phyloP scores from a whole-genome alignment of 2,113 vertebrate genomes.

The Pollimyrus isidori region DNA sequence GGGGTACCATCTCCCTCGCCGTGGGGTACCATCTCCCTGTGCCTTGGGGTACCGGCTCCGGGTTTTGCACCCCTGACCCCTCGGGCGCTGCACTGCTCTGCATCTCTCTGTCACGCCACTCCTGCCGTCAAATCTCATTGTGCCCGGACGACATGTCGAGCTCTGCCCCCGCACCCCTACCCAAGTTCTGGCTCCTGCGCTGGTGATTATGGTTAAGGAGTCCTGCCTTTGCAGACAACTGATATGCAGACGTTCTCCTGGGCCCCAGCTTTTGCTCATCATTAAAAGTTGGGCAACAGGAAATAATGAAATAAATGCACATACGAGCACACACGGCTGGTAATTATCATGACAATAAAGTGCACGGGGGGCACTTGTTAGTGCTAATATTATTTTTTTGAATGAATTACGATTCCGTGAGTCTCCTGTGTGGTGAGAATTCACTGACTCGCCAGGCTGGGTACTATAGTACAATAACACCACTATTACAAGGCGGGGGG shows the following conservation, averaged over 20 bases:
- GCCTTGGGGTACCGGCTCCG: neutral
- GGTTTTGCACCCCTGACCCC: neutral
- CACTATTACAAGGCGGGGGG: slow-evolving; percentile 43
- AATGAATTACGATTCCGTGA: slow-evolving; percentile 42
- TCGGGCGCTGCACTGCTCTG: neutral
- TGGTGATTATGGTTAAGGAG: neutral
- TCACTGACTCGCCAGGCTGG: slow-evolving; percentile 38
- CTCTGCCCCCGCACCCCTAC: neutral
- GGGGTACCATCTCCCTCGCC: neutral
- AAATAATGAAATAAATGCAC: slow-evolving; percentile 41
- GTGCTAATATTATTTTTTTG: slow-evolving; percentile 16
- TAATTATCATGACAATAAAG: slow-evolving; percentile 51
- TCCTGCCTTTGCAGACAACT: neutral
- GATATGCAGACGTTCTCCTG: slow-evolving; percentile 22
- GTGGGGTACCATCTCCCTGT: neutral
- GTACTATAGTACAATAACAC: slow-evolving; percentile 48
- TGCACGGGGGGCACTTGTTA: slow-evolving; percentile 26
- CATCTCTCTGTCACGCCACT: neutral
- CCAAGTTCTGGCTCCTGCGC: neutral
- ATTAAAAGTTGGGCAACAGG: slow-evolving; percentile 46
- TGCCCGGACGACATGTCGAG: neutral
- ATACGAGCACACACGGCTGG: slow-evolving; percentile 13
- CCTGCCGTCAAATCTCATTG: neutral
- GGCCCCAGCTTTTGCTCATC: slow-evolving; percentile 49
- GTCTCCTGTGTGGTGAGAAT: slow-evolving; percentile 27